These are phyloP conservation scores for Gandaritis pyraliata DNA, from an alignment of 2,888 invertebrate genomes.

Conservation along the genomic window DNA sequence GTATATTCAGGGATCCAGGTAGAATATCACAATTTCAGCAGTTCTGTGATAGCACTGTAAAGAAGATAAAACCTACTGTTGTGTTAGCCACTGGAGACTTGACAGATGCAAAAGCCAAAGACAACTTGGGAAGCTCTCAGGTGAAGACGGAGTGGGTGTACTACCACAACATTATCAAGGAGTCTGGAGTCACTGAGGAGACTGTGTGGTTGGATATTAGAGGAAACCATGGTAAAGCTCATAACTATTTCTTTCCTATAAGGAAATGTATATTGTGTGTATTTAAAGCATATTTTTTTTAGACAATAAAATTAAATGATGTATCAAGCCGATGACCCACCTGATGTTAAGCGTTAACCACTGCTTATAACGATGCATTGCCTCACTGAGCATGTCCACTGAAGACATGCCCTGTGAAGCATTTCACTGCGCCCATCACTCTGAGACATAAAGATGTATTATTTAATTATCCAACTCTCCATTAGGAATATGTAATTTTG, in stretches of 20 bases:
- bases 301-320: no score
- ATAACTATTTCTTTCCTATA: no score
- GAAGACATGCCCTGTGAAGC: no score
- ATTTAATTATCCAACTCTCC: no score
- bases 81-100: constrained; percentile 95
- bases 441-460: no score
- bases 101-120: constrained; percentile 93
- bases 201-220: constrained; percentile 95
- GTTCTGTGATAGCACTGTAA: constrained; percentile 91
- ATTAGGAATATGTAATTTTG: neutral
- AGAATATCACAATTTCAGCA: constrained; percentile 91
- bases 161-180: constrained; percentile 88
- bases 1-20: constrained; percentile 90
- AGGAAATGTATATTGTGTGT: no score
- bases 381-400: no score
- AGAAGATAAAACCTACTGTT: constrained; percentile 88
- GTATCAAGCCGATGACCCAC: no score
- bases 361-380: no score
- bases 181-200: constrained; percentile 86
- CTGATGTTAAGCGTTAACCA: no score
- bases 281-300: no score
- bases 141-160: constrained; percentile 92
- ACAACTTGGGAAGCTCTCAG: constrained; percentile 92
- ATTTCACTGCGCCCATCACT: no score
- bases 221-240: constrained; percentile 96